A percentile compares a stretch with the other conserved stretches of the same genome.
Evolutionary conservation across 2,797 vertebrate genomes (phyloP).

Genomic region (Glossophaga mutica): DNA sequence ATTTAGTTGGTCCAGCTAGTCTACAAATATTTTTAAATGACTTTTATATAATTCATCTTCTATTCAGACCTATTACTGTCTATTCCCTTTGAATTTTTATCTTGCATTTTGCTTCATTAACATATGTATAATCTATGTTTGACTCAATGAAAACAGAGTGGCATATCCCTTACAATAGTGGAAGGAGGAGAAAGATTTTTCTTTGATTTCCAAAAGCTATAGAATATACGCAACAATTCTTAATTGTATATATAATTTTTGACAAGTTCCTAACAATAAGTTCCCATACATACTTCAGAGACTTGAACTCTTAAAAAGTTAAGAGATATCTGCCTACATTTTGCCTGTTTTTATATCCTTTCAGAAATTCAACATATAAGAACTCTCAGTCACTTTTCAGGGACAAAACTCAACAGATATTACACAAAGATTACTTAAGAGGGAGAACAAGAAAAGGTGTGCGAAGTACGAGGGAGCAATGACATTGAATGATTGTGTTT

Average conservation of each 20-base stretch:
- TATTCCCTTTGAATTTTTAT: neutral
- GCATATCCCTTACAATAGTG: neutral
- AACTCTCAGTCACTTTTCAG: neutral
- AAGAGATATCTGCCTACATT: neutral
- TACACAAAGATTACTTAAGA: neutral
- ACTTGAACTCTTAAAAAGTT: neutral
- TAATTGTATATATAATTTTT: neutral
- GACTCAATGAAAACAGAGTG: neutral
- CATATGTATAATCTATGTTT: neutral
- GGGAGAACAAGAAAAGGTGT: neutral
- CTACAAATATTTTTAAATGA: neutral
- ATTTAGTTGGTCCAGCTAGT: neutral
- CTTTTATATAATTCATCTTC: neutral
- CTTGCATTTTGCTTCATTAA: neutral
- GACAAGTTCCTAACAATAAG: neutral
- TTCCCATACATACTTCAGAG: neutral
- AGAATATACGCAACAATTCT: neutral
- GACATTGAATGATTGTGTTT: neutral
- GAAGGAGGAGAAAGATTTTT: neutral
- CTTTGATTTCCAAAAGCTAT: neutral
- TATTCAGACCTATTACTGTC: neutral
- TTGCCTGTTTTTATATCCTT: neutral
- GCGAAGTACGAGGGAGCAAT: neutral
- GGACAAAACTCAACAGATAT: neutral
- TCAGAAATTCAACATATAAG: neutral